Percentiles rank a stretch among this genome's conserved stretches.
Evolutionary conservation across 2,113 vertebrate species (phyloP).

Genomic region (Rissa tridactyla): DNA sequence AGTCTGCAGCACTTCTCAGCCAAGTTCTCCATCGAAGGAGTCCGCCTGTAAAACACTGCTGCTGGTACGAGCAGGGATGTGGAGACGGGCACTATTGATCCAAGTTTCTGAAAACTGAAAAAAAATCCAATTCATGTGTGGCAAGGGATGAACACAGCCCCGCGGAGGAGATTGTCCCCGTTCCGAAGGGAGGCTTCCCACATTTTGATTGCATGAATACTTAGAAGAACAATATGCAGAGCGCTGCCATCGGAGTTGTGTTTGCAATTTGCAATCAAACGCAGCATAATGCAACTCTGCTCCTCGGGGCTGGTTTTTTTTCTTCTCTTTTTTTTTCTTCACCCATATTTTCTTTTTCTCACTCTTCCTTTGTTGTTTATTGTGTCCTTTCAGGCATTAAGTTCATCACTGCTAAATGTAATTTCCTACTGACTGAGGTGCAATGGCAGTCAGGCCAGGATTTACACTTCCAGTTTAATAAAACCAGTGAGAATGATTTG

Average conservation of each 20-base stretch:
- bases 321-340: neutral
- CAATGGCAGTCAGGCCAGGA: neutral
- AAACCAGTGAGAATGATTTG: neutral
- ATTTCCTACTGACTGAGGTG: neutral
- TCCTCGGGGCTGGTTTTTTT: rapidly evolving
- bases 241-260: rapidly evolving
- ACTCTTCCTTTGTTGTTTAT: neutral
- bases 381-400: constrained; percentile 17
- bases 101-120: neutral
- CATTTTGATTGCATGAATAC: neutral
- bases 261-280: neutral
- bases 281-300: neutral
- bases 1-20: neutral
- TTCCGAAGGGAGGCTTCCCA: neutral
- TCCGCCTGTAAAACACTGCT: rapidly evolving
- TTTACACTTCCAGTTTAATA: constrained; percentile 7
- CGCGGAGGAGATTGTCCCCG: neutral
- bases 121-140: neutral
- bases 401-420: neutral
- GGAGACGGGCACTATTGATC: neutral
- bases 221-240: neutral
- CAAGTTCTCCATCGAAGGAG: rapidly evolving
- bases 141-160: neutral
- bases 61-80: rapidly evolving
- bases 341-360: neutral